Evolutionary conservation across 2,888 invertebrate species (phyloP).

Genomic region (Dusona sp.): DNA sequence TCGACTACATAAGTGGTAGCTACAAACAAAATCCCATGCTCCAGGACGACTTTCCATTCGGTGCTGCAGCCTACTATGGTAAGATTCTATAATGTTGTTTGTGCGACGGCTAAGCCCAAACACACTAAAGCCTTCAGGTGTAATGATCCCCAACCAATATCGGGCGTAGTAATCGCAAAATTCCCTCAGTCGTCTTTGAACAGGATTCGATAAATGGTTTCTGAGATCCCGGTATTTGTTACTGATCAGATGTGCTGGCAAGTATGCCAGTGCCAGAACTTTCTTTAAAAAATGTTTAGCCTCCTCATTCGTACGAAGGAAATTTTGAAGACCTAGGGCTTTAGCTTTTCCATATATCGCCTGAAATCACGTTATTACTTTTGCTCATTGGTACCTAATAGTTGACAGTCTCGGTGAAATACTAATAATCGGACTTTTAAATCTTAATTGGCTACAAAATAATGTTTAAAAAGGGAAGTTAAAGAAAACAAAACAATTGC

Average conservation of each 20-base stretch:
- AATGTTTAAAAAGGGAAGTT: not conserved
- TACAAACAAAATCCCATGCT: constrained; percentile 53
- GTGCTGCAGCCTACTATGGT: constrained; percentile 43
- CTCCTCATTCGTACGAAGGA: not conserved
- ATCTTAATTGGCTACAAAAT: not conserved
- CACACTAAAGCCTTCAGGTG: constrained; percentile 36
- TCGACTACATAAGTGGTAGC: not conserved
- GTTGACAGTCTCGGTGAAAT: not conserved
- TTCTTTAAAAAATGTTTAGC: not conserved
- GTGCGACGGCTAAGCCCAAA: constrained; percentile 33
- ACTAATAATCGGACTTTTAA: not conserved
- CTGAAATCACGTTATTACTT: not conserved
- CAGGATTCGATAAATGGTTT: not conserved
- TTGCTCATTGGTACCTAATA: not conserved
- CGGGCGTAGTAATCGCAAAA: not conserved
- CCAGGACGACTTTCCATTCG: constrained; percentile 24
- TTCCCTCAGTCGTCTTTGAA: not conserved
- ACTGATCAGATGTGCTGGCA: not conserved
- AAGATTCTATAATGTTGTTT: constrained; percentile 42
- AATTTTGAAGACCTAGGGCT: too few relatives aligned
- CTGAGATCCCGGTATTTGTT: not conserved
- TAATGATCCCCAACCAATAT: not conserved
- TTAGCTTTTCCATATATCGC: constrained; percentile 12
- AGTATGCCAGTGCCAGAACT: not conserved
- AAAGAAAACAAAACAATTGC: not conserved